Base-by-base conservation (phyloP, 2,113 vertebrate species). In the Larimichthys crocea region DNA sequence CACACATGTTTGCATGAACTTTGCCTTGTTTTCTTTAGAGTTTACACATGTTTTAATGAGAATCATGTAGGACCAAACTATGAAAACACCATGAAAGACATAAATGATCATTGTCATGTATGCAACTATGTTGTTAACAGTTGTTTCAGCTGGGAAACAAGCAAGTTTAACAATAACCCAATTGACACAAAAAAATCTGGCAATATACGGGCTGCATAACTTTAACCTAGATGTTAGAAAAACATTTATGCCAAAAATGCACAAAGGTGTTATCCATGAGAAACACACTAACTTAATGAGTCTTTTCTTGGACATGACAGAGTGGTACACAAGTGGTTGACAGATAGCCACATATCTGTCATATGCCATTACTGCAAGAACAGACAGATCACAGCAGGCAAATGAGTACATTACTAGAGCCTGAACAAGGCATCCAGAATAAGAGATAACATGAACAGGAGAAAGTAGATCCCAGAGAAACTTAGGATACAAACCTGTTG, bases 311-410 rank as follows among this genome's bases (percentile, higher is more conserved):
- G 78, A 83, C 89, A 91, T 89, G 12, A 89, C 2, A 22, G 67
- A 60, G 65, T 89, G 82, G 40, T 89, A 89, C 40, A 48, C 12
- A 52, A n/a, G 79, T 0, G 89, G 91, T 24, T 20, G 72, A 79
- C 89, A 90, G 44, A 92, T 92, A 3, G 89, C 91, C 56, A 88
- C 40, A 57, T 88, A 90, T 24, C 87, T 82, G 56, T 92, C 89
- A 52, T 79, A 81, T 0, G 88, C 86, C 87, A 91, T 88, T 2
- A 89, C n/a, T 5, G 83, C 22, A 14, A 88, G 71, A 59, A 84
- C 78, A 1, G 88, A 83, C 10, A 90, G 40, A 59, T 90, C 86
- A 50, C 76, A 40, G 55, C 67, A 62, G 11, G 49, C 84, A 59
- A 69, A 90, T 0, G 83, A 68, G 26, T 79, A 70, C 26, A 89